These are phyloP conservation scores for Tribolium castaneum DNA, from an alignment of 1,140 invertebrate species.

Conservation along the genomic window DNA sequence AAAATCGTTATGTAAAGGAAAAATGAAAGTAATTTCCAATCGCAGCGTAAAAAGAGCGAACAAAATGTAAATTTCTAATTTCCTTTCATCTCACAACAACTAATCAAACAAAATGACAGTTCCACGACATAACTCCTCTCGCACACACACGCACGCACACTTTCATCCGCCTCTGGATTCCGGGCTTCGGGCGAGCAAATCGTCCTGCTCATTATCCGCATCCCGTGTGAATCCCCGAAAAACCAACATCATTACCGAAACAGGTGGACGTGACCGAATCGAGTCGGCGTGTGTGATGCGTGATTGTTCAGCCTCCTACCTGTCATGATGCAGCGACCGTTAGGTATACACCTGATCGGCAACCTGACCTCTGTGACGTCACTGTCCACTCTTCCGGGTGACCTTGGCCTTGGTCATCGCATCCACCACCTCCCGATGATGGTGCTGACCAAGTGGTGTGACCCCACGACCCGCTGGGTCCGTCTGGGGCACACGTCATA, in stretches of 20 bases:
- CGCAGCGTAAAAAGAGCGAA: slow-evolving; percentile 6
- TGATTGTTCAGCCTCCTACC: slow-evolving; percentile 53
- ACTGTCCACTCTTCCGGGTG: slow-evolving; percentile 53
- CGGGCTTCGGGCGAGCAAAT: not conserved
- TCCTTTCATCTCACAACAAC: slow-evolving; percentile 43
- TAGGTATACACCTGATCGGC: slow-evolving; percentile 55
- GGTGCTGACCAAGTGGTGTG: not conserved
- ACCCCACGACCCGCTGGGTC: slow-evolving; percentile 54
- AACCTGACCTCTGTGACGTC: slow-evolving; percentile 56
- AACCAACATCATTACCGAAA: slow-evolving; percentile 17
- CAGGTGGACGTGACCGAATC: slow-evolving; percentile 45
- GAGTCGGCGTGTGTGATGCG: slow-evolving; percentile 45
- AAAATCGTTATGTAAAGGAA: slow-evolving; percentile 34
- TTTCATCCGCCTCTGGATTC: slow-evolving; percentile 20
- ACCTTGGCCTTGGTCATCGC: slow-evolving; percentile 4
- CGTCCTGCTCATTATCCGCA: slow-evolving; percentile 5
- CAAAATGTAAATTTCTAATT: slow-evolving; percentile 48
- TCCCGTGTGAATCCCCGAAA: slow-evolving; percentile 40
- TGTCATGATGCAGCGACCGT: slow-evolving; percentile 53
- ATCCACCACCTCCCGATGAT: not conserved
- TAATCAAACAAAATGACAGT: slow-evolving; percentile 49
- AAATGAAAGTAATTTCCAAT: slow-evolving; percentile 40
- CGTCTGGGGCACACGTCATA: slow-evolving; percentile 46
- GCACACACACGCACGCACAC: slow-evolving; percentile 23
- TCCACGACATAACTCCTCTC: not conserved